Base-by-base conservation (phyloP, 2,113 vertebrate species). In the Hypomesus transpacificus region DNA sequence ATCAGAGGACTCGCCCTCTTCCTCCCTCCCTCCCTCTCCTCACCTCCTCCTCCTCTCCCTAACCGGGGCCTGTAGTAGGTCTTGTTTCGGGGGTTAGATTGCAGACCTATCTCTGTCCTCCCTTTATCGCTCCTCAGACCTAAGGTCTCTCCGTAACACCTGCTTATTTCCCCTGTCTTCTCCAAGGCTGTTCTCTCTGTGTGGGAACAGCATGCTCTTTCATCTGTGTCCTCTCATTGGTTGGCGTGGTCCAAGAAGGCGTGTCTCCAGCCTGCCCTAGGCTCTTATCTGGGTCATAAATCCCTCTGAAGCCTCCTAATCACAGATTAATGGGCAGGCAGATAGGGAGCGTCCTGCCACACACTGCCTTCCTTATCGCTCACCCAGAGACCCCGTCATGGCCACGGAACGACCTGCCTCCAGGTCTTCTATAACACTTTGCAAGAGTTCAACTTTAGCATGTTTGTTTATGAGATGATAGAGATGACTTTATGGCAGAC, bases 291-390 rank as follows among this genome's bases (percentile, higher is more conserved):
- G 57, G 3, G 77, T 84, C 85, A 85, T 89, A 90, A 92, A 91
- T 90, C 88, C 87, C 82, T 78, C 78, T 88, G 87, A 90, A 89
- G 52, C 83, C 86, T 83, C 79, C 83, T 93, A 92, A 93, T 92
- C 88, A 83, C 84, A 73, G 78, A 87, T 91, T 89, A 92, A 91
- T 87, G 80, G 79, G 74, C 69, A 80, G 82, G 80, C 54, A 87
- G 88, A 90, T 87, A 84, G 78, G 83, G 84, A 79, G 73, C 61
- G 71, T 77, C 83, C 81, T 70, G 77, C 87, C 73, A 74, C 80
- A 76, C 64, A 76, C 52, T 64, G 69, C 60, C 73, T 64, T 72
- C 73, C 84, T 90, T 90, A 90, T 91, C 88, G 78, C 52, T 16
- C 21, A 77, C 75, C 77, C 80, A 81, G 84, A 83, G 79, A 85